Evolutionary conservation across 23 tunicate genomes (phyloP).

Genomic region (Diplosoma virens): DNA sequence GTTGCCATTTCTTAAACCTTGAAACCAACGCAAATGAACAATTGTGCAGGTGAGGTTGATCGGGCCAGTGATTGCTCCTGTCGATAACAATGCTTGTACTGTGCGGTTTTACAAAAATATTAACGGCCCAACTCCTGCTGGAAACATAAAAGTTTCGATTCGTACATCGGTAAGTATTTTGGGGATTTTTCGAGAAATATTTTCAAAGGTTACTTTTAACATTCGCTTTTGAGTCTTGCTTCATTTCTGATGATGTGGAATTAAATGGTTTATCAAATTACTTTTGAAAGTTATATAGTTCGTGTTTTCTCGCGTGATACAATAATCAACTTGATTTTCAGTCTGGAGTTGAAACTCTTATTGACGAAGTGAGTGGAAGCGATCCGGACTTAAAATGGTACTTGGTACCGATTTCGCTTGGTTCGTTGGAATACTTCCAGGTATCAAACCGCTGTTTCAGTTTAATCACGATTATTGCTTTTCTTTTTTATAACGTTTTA

Average conservation of each 20-base stretch:
- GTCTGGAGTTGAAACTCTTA: conserved; percentile 18
- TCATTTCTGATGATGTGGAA: too few species aligned
- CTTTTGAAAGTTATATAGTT: too few species aligned
- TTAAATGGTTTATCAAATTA: too few species aligned
- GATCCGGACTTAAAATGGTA: conserved; percentile 44
- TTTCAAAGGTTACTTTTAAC: too few species aligned
- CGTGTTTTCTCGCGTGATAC: too few species aligned
- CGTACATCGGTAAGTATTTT: conserved; percentile 48
- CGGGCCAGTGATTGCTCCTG: conserved; percentile 78
- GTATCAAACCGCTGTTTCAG: too few species aligned
- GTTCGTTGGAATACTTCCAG: conserved; percentile 61
- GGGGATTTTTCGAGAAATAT: too few species aligned
- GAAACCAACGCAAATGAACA: too few species aligned
- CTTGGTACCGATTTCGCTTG: conserved; percentile 21
- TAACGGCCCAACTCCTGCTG: conserved; percentile 18
- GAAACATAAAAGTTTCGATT: conserved; percentile 38
- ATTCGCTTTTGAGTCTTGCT: too few species aligned
- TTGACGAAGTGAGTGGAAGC: conserved; percentile 18
- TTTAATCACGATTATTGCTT: too few species aligned
- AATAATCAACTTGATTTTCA: conserved; percentile 16
- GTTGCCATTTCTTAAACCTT: too few species aligned
- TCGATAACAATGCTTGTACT: conserved; percentile 70
- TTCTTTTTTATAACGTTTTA: too few species aligned
- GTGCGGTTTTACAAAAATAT: conserved; percentile 64
- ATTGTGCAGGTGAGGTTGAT: conserved; percentile 57